phyloP scores from a whole-genome alignment of 2,888 invertebrate genomes.

The Tromatobia lineatoria region DNA sequence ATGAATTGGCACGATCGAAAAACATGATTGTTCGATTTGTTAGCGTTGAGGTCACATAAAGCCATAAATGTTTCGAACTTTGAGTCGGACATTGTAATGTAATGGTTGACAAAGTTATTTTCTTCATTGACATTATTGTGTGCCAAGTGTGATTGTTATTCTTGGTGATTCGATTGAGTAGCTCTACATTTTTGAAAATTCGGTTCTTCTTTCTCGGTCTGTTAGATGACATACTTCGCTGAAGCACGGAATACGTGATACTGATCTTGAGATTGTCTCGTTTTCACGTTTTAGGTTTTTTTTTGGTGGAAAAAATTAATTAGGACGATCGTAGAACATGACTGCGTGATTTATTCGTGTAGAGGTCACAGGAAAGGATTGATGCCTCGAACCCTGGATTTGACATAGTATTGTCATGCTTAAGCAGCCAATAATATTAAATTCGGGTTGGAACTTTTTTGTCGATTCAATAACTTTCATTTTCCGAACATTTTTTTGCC shows the following conservation, averaged over 20 bases:
- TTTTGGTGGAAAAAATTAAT: slow-evolving; percentile 4
- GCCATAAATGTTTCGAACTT: no score
- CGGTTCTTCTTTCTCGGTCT: slow-evolving; percentile 17
- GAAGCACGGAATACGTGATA: slow-evolving; percentile 16
- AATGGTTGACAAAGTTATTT: neutral
- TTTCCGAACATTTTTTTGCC: no score
- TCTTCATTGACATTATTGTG: neutral
- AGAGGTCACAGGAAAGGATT: neutral
- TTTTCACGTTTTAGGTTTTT: neutral
- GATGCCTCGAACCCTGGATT: no score
- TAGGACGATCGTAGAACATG: slow-evolving; percentile 3
- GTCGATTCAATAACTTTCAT: no score
- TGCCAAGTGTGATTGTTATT: no score
- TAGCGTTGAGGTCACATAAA: neutral
- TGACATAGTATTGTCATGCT: no score
- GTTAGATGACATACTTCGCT: neutral
- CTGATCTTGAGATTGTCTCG: slow-evolving; percentile 20
- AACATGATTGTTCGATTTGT: neutral
- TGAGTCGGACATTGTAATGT: no score
- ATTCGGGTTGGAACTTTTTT: neutral
- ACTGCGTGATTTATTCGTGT: neutral
- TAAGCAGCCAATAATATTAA: no score
- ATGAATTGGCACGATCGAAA: slow-evolving; percentile 13
- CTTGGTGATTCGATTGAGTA: no score
- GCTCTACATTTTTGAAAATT: neutral